Base-by-base conservation (phyloP, 2,888 invertebrate genomes). In the Incurvaria masculella region DNA sequence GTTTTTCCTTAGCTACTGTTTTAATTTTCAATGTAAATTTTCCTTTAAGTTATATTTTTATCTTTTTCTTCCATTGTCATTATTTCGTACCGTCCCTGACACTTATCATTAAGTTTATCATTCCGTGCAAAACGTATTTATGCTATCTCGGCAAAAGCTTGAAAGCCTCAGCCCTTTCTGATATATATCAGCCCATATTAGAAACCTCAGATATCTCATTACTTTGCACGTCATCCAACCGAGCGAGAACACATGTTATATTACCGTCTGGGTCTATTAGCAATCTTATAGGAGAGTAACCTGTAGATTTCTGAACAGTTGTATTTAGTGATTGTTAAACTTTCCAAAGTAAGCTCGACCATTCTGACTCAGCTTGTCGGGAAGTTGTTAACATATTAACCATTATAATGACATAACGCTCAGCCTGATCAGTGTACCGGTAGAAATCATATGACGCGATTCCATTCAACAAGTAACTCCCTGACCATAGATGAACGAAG, bases 91-190 rank as follows among this genome's bases (percentile, higher is more conserved):
- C 3, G 33, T 33, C 33, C 33, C 33, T 33, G 8, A 33, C 4
- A 33, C 33, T 33, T 33, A 33, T 33, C 33, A 33, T 33, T 48
- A n/a, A 56, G 33, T 46, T 58, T 58, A 23, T 52, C 49, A 17
- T 51, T 41, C 6, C 57, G 55, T 14, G 8, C 33, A 11, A 33
- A 33, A 33, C 33, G 33, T 33, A 8, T 33, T 33, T 33, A 14
- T 33, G 33, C 4, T 33, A 33, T 33, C 14, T 33, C 14, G 33
- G 33, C 14, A 14, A n/a, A 33, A n/a, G 33, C 33, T 33, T n/a
- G 14, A 33, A 33, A 33, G 33, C 23, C 10, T 23, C 23, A 6
- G 23, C 6, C 33, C 33, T 33, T 33, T 33, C 33, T 33, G 33
- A 14, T n/a, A 14, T 33, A 14, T 14, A 6, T 14, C 14, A 4